Evolutionary conservation across 2,113 vertebrate genomes (phyloP).

Genomic region (Bombycilla garrulus): DNA sequence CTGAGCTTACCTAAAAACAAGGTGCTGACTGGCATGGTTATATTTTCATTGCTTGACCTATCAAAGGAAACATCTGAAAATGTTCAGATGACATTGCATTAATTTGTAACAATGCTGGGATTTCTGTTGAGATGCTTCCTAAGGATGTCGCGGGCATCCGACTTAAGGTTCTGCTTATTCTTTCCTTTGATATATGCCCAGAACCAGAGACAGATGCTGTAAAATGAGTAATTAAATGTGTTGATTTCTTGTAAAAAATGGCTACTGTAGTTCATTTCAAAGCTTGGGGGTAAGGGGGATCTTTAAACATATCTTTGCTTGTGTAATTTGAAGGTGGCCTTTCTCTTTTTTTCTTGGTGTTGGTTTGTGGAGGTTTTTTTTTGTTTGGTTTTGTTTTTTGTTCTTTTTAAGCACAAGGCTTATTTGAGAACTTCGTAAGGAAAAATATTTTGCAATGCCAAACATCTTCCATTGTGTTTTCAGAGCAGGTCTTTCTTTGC

Average conservation of each 20-base stretch:
- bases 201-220: background rate
- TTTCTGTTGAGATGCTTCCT: background rate
- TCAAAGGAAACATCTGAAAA: background rate
- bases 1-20: background rate
- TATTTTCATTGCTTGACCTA: background rate
- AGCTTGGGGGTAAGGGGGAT: background rate
- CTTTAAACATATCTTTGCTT: background rate
- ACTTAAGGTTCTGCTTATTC: background rate
- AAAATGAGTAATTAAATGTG: background rate
- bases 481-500: background rate
- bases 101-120: background rate
- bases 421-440: background rate
- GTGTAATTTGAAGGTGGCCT: background rate
- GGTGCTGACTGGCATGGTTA: background rate
- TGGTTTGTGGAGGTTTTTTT: background rate
- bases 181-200: background rate
- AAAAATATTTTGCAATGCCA: background rate
- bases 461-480: background rate
- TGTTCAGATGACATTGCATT: background rate
- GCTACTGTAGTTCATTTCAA: background rate
- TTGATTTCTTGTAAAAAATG: background rate
- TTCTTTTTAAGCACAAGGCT: background rate
- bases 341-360: background rate
- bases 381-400: background rate
- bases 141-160: background rate